phyloP scores from a whole-genome alignment of 2,113 vertebrate species.

The Eulacestoma nigropectus region DNA sequence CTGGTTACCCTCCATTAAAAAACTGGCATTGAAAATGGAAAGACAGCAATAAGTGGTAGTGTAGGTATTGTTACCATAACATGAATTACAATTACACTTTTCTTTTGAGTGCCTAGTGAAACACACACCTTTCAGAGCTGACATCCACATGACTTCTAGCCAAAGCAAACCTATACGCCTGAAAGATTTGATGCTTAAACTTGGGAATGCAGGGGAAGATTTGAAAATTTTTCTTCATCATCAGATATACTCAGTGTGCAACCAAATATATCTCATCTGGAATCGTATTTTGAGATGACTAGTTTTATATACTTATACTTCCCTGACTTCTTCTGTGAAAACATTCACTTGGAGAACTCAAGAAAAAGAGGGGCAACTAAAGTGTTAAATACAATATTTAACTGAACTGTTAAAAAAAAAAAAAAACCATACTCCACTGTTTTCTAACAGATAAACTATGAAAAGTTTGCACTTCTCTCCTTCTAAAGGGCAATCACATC shows the following conservation, averaged over 20 bases:
- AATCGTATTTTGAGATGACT: neutral
- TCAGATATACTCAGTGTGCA: neutral
- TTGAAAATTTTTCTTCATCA: neutral
- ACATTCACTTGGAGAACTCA: neutral
- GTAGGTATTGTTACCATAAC: neutral
- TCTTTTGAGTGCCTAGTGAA: neutral
- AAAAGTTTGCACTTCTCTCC: neutral
- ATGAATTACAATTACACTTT: neutral
- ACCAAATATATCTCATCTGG: neutral
- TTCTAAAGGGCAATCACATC: neutral
- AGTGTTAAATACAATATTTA: neutral
- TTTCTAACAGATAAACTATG: neutral
- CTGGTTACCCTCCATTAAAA: neutral
- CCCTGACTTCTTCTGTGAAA: neutral
- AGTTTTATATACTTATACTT: neutral
- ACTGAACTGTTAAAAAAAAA: neutral
- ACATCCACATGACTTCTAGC: neutral
- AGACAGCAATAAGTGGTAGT: neutral
- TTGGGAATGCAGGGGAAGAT: accelerated
- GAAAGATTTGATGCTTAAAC: neutral
- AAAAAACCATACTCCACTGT: neutral
- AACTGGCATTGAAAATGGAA: neutral
- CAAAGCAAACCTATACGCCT: neutral
- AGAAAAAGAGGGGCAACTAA: neutral
- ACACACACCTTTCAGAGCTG: neutral